phyloP scores from a whole-genome alignment of 2,113 vertebrate genomes.

The human region DNA sequence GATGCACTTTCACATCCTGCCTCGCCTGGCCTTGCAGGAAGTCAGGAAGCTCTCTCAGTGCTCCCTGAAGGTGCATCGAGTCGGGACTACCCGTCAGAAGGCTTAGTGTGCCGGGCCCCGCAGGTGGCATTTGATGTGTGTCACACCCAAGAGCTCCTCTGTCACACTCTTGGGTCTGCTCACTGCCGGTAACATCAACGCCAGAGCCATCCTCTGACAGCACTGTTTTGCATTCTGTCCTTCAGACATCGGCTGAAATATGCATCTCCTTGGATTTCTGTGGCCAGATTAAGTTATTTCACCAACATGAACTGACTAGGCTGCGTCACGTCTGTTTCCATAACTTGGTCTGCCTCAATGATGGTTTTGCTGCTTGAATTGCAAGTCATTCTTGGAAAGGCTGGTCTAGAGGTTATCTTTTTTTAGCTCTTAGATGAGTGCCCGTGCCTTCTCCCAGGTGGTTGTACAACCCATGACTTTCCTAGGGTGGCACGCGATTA shows the following conservation, averaged over 20 bases:
- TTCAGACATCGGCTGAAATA: constrained; percentile 24
- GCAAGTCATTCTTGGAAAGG: fast-evolving
- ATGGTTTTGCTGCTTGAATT: not conserved
- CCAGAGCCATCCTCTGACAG: not conserved
- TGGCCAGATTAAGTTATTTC: not conserved
- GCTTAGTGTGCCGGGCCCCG: not conserved
- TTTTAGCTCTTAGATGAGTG: not conserved
- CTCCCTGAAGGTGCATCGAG: not conserved
- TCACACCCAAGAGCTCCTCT: not conserved
- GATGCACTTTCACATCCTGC: not conserved
- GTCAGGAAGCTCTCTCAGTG: not conserved
- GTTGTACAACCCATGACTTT: not conserved
- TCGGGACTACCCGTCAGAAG: not conserved
- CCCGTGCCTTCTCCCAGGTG: not conserved
- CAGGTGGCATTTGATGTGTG: not conserved
- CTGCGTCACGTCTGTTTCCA: not conserved
- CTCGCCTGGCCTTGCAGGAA: constrained; percentile 43
- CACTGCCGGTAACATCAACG: not conserved
- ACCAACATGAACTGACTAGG: not conserved
- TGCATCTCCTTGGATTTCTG: constrained; percentile 11
- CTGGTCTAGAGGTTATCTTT: not conserved
- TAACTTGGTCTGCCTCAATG: not conserved
- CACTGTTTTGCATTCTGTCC: not conserved
- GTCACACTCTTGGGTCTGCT: not conserved
- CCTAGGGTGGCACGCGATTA: not conserved